phyloP scores from a whole-genome alignment of 2,113 vertebrate species.

The Oreotrochilus melanogaster region DNA sequence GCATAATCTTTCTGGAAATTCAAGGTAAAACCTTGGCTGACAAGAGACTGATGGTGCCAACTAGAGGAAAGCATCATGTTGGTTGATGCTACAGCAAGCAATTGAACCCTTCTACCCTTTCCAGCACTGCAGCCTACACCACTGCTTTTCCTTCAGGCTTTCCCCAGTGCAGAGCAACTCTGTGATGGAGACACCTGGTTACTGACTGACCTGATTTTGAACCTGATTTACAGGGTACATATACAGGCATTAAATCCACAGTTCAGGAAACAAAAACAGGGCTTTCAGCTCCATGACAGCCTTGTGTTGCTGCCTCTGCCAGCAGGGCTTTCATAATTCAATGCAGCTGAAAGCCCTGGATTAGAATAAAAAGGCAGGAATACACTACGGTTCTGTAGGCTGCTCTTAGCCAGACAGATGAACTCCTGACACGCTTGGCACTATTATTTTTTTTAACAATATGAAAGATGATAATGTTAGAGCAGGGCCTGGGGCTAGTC shows the following conservation, averaged over 20 bases:
- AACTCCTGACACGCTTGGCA: not conserved
- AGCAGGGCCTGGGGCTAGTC: not conserved
- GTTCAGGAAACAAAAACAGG: not conserved
- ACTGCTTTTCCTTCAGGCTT: not conserved
- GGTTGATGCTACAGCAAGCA: not conserved
- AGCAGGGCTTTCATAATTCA: not conserved
- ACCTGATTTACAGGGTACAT: not conserved
- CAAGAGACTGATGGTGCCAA: not conserved
- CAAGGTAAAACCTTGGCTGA: not conserved
- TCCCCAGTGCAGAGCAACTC: not conserved
- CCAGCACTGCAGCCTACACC: not conserved
- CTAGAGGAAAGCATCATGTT: fast-evolving
- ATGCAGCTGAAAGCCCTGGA: not conserved
- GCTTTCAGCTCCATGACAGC: not conserved
- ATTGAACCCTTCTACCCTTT: not conserved
- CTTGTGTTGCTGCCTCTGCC: not conserved
- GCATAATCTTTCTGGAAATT: not conserved
- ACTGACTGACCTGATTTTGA: fast-evolving
- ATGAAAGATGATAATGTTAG: not conserved
- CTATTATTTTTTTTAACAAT: not conserved
- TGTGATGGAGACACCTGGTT: fast-evolving
- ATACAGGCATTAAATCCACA: not conserved
- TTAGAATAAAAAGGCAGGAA: not conserved
- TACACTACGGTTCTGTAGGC: not conserved
- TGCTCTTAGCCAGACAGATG: not conserved